Evolutionary conservation across 2,888 invertebrate species (phyloP).

Genomic region (Pachymerium ferrugineum): DNA sequence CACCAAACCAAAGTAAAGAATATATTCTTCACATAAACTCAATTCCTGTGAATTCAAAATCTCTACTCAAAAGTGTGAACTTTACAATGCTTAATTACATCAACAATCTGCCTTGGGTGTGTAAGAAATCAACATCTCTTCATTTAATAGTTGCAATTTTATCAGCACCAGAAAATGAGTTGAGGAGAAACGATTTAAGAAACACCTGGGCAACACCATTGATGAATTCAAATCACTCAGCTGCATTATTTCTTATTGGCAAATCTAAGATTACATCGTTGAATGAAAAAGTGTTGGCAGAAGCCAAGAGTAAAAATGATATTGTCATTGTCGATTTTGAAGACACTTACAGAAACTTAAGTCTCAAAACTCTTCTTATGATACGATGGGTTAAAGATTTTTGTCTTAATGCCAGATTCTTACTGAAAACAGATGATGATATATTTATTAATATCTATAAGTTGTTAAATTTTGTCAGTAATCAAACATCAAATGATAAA

Average conservation of each 20-base stretch:
- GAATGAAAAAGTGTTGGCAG: not conserved
- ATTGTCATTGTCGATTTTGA: not conserved
- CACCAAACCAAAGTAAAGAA: no score
- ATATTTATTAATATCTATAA: conserved; percentile 80
- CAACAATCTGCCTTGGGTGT: not conserved
- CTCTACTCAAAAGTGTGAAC: no score
- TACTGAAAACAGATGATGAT: conserved; percentile 81
- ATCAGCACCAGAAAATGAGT: conserved; percentile 56
- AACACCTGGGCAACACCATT: not conserved
- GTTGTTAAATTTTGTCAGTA: conserved; percentile 50
- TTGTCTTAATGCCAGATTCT: conserved; percentile 66
- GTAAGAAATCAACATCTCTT: not conserved
- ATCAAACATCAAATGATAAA: not conserved
- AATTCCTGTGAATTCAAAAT: no score
- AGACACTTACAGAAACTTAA: not conserved
- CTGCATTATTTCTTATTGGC: not conserved
- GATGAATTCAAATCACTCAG: not conserved
- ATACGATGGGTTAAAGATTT: not conserved
- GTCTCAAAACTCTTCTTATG: not conserved
- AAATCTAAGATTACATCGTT: not conserved
- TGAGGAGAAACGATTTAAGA: conserved; percentile 59
- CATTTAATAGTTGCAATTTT: not conserved
- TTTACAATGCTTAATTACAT: no score
- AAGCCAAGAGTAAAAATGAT: not conserved
- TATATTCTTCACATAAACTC: no score